phyloP scores from a whole-genome alignment of 2,888 invertebrate species.

The Phengaris arion region DNA sequence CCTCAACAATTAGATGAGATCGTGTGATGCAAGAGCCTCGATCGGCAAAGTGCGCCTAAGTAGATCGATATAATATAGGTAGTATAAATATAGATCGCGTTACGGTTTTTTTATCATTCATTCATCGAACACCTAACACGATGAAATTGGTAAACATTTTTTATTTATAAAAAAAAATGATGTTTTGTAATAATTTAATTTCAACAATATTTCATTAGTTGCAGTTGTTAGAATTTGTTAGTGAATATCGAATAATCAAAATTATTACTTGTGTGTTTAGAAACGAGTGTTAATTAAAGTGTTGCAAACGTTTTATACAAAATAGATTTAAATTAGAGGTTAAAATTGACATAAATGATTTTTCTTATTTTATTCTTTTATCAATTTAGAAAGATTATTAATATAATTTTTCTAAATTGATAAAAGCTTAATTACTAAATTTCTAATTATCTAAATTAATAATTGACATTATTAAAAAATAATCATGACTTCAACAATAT shows the following conservation, averaged over 20 bases:
- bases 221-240: background rate
- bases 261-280: no score
- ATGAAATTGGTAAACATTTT: slow-evolving; percentile 63
- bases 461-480: no score
- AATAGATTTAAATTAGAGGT: background rate
- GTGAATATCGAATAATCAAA: no score
- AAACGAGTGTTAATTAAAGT: background rate
- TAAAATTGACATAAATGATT: no score
- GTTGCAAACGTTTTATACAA: background rate
- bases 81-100: slow-evolving; percentile 68
- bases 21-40: slow-evolving; percentile 59
- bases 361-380: no score
- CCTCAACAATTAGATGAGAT: slow-evolving; percentile 62
- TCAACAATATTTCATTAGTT: background rate
- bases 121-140: slow-evolving; percentile 47
- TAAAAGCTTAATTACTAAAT: no score
- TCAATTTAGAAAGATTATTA: no score
- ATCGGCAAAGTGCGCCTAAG: slow-evolving; percentile 46
- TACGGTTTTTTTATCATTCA: slow-evolving; percentile 61
- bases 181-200: background rate
- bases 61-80: slow-evolving; percentile 58
- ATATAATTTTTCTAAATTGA: no score
- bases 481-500: no score
- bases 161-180: slow-evolving; percentile 9
- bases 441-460: no score